Evolutionary conservation across 2,888 invertebrate species (phyloP).

Genomic region (Drymonia ruficornis): DNA sequence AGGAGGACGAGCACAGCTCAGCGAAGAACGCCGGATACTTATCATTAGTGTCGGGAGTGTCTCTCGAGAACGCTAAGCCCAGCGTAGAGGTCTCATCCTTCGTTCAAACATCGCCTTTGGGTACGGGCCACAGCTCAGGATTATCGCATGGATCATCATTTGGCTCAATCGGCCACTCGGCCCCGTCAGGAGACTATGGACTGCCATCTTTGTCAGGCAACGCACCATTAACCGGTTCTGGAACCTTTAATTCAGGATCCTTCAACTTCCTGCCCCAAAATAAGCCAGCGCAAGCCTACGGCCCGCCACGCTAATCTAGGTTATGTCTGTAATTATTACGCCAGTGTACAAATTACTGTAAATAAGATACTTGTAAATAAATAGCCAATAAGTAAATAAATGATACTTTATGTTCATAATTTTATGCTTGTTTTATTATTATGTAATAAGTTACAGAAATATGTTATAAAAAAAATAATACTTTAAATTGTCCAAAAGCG

Average conservation of each 20-base stretch:
- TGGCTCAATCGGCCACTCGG: slow-evolving; percentile 32
- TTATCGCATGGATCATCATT: slow-evolving; percentile 35
- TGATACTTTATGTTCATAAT: slow-evolving; percentile 11
- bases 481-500: not conserved
- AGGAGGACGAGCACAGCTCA: slow-evolving; percentile 69
- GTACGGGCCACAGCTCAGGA: slow-evolving; percentile 24
- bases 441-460: not conserved
- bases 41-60: slow-evolving; percentile 73
- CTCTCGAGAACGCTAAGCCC: slow-evolving; percentile 68
- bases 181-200: slow-evolving; percentile 52
- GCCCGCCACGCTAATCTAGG: slow-evolving; percentile 59
- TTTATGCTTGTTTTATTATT: slow-evolving; percentile 29
- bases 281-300: slow-evolving; percentile 65
- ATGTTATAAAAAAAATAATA: not conserved
- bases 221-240: slow-evolving; percentile 38
- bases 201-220: slow-evolving; percentile 47
- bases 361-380: slow-evolving; percentile 25
- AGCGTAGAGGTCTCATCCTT: slow-evolving; percentile 77
- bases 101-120: slow-evolving; percentile 63
- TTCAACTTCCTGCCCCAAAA: slow-evolving; percentile 65
- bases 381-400: slow-evolving; percentile 33
- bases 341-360: slow-evolving; percentile 34
- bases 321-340: slow-evolving; percentile 16
- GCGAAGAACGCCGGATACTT: slow-evolving; percentile 69
- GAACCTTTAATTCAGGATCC: slow-evolving; percentile 25